Conservation (phyloP, 2,888 invertebrate species). For the Glyphotaelius pellucidus region DNA sequence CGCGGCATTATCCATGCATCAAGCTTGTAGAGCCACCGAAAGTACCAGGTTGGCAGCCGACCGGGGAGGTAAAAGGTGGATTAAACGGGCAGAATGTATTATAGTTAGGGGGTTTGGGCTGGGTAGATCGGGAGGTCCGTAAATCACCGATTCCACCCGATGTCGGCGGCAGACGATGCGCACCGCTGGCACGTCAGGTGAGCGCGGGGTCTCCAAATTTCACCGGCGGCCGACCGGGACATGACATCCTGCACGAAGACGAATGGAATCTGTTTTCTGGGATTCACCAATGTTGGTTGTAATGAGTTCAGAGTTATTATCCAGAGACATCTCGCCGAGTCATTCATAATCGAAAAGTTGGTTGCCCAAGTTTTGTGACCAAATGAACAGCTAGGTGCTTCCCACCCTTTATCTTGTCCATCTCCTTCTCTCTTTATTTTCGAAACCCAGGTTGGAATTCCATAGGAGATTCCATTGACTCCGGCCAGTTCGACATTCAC, state of each 20-base stretch:
- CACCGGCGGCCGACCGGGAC: constrained; percentile 24
- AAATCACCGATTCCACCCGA: constrained; percentile 52
- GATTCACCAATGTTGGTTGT: background rate
- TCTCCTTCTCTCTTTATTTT: no score
- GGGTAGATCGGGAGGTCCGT: constrained; percentile 31
- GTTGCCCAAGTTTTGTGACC: no score
- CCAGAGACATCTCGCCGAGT: no score
- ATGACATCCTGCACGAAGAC: constrained; percentile 9
- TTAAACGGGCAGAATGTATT: constrained; percentile 47
- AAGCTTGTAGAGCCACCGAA: constrained; percentile 28
- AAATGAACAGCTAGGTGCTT: background rate
- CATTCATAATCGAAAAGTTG: no score
- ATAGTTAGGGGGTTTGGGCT: constrained; percentile 32
- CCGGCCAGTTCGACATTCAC: no score
- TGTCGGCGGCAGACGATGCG: constrained; percentile 51
- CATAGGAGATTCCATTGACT: background rate
- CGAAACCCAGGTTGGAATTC: no score
- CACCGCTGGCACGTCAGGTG: constrained; percentile 39
- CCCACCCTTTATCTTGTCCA: background rate
- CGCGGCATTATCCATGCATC: constrained; percentile 64
- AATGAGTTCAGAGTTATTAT: background rate
- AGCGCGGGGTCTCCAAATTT: constrained; percentile 36
- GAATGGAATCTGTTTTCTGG: background rate
- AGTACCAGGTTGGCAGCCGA: constrained; percentile 35
- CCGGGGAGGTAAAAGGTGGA: constrained; percentile 44